These are phyloP conservation scores for Trachelus tabidus DNA, from an alignment of 2,888 invertebrate species.

Conservation along the genomic window DNA sequence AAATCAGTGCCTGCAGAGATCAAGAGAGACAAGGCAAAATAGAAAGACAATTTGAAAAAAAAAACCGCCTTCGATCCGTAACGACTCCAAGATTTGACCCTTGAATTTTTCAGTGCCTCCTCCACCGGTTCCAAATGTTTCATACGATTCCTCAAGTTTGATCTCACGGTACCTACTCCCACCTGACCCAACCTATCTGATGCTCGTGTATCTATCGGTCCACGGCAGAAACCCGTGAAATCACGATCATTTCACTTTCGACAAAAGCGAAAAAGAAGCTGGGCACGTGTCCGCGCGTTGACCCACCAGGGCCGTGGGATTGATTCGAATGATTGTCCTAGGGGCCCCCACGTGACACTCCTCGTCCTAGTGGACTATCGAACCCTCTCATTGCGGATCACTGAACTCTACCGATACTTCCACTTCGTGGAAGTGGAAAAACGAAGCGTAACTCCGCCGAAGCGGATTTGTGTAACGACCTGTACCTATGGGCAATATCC, in stretches of 20 bases:
- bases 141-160: background rate
- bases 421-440: background rate
- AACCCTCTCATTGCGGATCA: slow-evolving; percentile 8
- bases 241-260: slow-evolving; percentile 19
- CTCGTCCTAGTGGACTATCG: slow-evolving; percentile 22
- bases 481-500: background rate
- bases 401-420: slow-evolving; percentile 6
- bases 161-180: background rate
- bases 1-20: background rate
- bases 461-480: background rate
- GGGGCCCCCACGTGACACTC: slow-evolving; percentile 23
- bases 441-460: background rate
- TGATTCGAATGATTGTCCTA: slow-evolving; percentile 10
- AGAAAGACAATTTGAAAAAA: background rate
- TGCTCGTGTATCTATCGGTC: background rate
- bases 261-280: slow-evolving; percentile 18
- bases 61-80: too few species aligned
- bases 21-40: background rate
- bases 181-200: background rate
- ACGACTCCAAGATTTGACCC: background rate
- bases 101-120: too few species aligned
- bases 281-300: slow-evolving; percentile 18
- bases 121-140: background rate
- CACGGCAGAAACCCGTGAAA: slow-evolving; percentile 17
- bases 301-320: slow-evolving; percentile 21